A percentile compares a stretch with the other conserved stretches of the same genome.
Evolutionary conservation across 2,113 vertebrate genomes (phyloP).

Genomic region (Hippocampus abdominalis): DNA sequence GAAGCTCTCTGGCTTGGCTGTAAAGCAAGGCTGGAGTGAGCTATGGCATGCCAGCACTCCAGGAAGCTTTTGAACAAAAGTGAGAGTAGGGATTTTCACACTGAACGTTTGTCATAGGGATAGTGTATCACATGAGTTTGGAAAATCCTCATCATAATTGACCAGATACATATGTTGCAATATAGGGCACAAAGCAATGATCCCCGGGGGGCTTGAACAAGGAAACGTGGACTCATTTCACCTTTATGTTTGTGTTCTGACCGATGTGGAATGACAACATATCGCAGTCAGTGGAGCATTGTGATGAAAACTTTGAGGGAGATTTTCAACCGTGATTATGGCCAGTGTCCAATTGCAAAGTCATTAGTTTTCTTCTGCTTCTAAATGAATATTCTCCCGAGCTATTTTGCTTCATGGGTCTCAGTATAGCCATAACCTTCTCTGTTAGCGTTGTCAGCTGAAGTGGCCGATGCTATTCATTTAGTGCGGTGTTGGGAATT

Average conservation of each 20-base stretch:
- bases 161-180: constrained; percentile 32
- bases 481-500: constrained; percentile 16
- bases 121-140: background rate
- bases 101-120: background rate
- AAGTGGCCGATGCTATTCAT: constrained; percentile 15
- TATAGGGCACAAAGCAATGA: constrained; percentile 22
- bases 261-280: constrained; percentile 26
- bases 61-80: constrained; percentile 31
- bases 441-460: constrained; percentile 33
- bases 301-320: constrained; percentile 46
- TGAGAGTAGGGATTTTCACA: constrained; percentile 40
- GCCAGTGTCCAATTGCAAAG: constrained; percentile 33
- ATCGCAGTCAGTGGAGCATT: constrained; percentile 44
- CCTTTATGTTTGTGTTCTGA: constrained; percentile 8
- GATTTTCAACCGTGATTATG: constrained; percentile 32
- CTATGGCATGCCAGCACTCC: constrained; percentile 52
- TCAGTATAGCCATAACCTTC: constrained; percentile 40
- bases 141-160: background rate
- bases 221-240: constrained; percentile 21
- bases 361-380: constrained; percentile 30
- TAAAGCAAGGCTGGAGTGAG: constrained; percentile 55
- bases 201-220: constrained; percentile 14
- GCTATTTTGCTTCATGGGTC: constrained; percentile 45
- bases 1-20: constrained; percentile 56
- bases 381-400: constrained; percentile 49